These are phyloP conservation scores for Ochotona curzoniae DNA, from an alignment of 2,113 vertebrate genomes.

Conservation along the genomic window DNA sequence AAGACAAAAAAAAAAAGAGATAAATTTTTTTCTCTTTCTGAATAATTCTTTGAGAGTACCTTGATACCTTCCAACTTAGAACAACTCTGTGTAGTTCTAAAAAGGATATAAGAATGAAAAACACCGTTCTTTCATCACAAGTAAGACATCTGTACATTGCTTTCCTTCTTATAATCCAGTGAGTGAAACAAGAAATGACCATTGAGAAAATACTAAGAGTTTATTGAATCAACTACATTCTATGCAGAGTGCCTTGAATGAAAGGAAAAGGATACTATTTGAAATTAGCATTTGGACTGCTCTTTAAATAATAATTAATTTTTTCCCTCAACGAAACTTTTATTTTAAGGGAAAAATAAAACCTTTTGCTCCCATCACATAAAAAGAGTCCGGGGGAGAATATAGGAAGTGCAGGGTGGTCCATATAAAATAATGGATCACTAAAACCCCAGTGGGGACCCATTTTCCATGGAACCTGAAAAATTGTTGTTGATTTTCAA, in stretches of 20 bases:
- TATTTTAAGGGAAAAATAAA: conserved; percentile 28
- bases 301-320: conserved; percentile 66
- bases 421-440: conserved; percentile 40
- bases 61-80: conserved; percentile 3
- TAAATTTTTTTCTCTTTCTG: not conserved
- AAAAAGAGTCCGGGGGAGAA: conserved; percentile 37
- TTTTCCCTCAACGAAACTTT: conserved; percentile 68
- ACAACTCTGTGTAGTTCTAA: conserved; percentile 1
- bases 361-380: conserved; percentile 15
- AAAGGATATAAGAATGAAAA: conserved; percentile 21
- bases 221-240: not conserved
- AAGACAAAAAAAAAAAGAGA: conserved; percentile 6
- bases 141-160: not conserved
- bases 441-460: not conserved
- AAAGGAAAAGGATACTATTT: conserved; percentile 40
- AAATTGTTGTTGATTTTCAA: not conserved
- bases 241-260: not conserved
- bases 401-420: conserved; percentile 61
- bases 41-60: conserved; percentile 20
- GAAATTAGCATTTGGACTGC: conserved; percentile 49
- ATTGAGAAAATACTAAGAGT: not conserved
- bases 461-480: conserved; percentile 19
- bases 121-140: not conserved
- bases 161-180: not conserved
- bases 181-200: not conserved